Evolutionary conservation across 2,113 vertebrate genomes (phyloP).

Genomic region (Platichthys flesus): DNA sequence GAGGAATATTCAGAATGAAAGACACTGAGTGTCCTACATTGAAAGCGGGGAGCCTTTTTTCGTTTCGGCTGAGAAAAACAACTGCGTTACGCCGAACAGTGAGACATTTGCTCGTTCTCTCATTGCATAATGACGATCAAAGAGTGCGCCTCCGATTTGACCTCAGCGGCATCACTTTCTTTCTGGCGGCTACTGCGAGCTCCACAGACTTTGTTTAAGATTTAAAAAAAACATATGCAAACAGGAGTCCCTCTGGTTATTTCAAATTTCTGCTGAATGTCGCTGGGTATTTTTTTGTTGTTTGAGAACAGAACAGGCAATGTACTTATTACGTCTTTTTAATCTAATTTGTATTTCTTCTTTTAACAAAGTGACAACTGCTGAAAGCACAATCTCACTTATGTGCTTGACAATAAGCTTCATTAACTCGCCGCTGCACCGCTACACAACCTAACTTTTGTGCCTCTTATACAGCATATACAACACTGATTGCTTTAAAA

Average conservation of each 20-base stretch:
- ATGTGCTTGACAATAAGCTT: neutral
- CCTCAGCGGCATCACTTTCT: neutral
- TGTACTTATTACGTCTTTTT: neutral
- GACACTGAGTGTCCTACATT: slow-evolving; percentile 47
- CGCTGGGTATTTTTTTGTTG: neutral
- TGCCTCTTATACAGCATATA: neutral
- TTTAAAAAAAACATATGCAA: neutral
- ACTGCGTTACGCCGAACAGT: neutral
- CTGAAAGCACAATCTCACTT: neutral
- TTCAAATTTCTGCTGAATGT: neutral
- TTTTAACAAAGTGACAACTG: neutral
- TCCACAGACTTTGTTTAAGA: neutral
- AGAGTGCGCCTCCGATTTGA: slow-evolving; percentile 9
- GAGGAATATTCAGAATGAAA: slow-evolving; percentile 35
- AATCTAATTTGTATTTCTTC: neutral
- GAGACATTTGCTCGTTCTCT: slow-evolving; percentile 21
- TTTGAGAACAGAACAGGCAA: neutral
- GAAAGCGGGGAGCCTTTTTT: slow-evolving; percentile 33
- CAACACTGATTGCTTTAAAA: neutral
- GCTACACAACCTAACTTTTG: neutral
- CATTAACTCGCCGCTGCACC: neutral
- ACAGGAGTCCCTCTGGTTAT: neutral
- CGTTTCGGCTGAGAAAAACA: slow-evolving; percentile 42
- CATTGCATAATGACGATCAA: slow-evolving; percentile 10
- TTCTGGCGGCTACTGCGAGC: too few species aligned